Base-by-base conservation (phyloP, 2,888 invertebrate genomes). In the Drosophila mayaguana region DNA sequence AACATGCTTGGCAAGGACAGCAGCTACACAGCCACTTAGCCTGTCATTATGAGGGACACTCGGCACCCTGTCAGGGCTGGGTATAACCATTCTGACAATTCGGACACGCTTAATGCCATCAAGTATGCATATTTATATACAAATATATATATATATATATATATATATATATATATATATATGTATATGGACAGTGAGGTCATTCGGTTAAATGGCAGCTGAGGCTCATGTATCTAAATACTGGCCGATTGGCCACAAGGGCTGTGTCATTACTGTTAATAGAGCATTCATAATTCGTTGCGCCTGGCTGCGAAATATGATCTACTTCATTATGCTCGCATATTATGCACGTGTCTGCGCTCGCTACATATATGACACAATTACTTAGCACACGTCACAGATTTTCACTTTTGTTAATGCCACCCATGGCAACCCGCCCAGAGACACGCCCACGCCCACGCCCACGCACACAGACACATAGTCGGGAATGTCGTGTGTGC, bases 331-430 rank as follows among this genome's bases (percentile, higher is more conserved):
- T 63, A 60, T 74, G 60, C 63, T 64, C 80, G 73, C 85, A 84
- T 28, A 25, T 88, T 82, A 81, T 69, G 69, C 69, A 63, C 63
- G 82, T 76, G 79, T 70, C 69, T 76, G 50, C 46, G 45, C 57
- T 57, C 62, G 57, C 65, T 64, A 57, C 66, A 68, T 70, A 73
- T 68, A 70, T 86, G 89, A 84, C 84, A 84, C 89, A 84, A 87
- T 84, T 89, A 89, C 89, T 84, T 79, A 87, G 80, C 74, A 75
- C 72, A 81, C 87, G 74, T 79, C 80, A 79, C 88, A 84, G 74
- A 89, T 79, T 81, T 87, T 75, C 80, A 84, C 88, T 84, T 63
- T 77, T 77, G 61, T 79, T 89, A 84, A 84, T 84, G 87, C 69
- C 85, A 70, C 65, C 69, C 61, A 67, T 51, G 70, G 53, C 55